These are phyloP conservation scores for Gonioctena quinquepunctata DNA, from an alignment of 1,140 invertebrate genomes.

Conservation along the genomic window DNA sequence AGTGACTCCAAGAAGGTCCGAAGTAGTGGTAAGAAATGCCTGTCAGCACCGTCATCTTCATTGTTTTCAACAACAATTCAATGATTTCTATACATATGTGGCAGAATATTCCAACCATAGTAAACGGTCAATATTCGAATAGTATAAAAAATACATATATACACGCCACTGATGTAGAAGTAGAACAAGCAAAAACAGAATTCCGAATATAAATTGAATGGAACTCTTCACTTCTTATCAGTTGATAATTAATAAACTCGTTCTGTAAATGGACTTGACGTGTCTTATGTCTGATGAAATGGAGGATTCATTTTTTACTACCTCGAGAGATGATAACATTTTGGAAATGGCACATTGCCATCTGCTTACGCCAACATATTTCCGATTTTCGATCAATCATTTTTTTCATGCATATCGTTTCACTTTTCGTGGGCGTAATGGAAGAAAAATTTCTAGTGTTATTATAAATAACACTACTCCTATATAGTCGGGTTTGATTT, in stretches of 20 bases:
- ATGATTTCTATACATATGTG: too few relatives aligned
- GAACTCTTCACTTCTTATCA: not conserved
- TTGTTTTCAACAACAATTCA: too few relatives aligned
- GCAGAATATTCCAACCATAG: too few relatives aligned
- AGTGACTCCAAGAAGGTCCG: too few relatives aligned
- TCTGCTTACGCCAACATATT: not conserved
- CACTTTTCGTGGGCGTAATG: not conserved
- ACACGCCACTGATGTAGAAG: not conserved
- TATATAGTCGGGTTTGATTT: not conserved
- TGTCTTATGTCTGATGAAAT: not conserved
- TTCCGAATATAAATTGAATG: not conserved
- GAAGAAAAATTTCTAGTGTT: not conserved
- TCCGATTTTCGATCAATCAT: not conserved
- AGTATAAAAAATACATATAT: too few relatives aligned
- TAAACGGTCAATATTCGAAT: too few relatives aligned
- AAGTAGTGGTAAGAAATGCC: too few relatives aligned
- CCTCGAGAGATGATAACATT: not conserved
- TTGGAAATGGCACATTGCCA: not conserved
- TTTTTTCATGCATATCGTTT: not conserved
- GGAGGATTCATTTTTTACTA: not conserved
- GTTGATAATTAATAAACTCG: not conserved
- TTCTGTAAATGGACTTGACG: not conserved
- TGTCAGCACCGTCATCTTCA: too few relatives aligned
- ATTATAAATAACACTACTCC: not conserved
- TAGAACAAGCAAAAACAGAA: not conserved